Conservation (phyloP, 2,888 invertebrate genomes). For the Choreutis nemorana region DNA sequence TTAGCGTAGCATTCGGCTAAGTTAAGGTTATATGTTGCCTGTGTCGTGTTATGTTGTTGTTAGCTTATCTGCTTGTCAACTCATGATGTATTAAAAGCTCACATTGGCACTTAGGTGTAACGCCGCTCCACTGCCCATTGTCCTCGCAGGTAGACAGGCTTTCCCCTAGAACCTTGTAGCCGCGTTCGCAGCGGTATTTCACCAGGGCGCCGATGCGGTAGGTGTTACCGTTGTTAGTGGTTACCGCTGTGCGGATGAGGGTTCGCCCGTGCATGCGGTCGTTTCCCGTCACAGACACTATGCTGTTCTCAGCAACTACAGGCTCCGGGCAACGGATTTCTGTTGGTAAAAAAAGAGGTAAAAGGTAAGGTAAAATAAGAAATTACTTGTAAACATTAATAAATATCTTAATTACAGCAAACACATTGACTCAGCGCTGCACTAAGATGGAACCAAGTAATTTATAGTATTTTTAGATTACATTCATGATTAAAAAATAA, state of each 20-base stretch:
- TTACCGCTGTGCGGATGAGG: slow-evolving; percentile 76
- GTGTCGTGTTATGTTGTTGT: too few species aligned
- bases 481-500: too few species aligned
- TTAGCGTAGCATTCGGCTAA: too few species aligned
- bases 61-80: not conserved
- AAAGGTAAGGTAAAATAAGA: slow-evolving; percentile 1
- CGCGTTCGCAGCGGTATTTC: slow-evolving; percentile 89
- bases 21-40: too few species aligned
- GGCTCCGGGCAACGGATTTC: slow-evolving; percentile 91
- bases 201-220: slow-evolving; percentile 87
- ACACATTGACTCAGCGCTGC: too few species aligned
- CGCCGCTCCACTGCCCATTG: slow-evolving; percentile 85
- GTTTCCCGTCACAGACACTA: slow-evolving; percentile 88
- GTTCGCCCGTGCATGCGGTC: slow-evolving; percentile 90
- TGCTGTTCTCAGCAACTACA: slow-evolving; percentile 81
- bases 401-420: too few species aligned
- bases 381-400: too few species aligned
- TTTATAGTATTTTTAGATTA: too few species aligned
- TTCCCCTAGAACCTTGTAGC: slow-evolving; percentile 87
- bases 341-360: slow-evolving; percentile 28
- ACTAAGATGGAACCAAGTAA: too few species aligned
- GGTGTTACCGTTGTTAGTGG: slow-evolving; percentile 73
- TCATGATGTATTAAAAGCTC: slow-evolving; percentile 37
- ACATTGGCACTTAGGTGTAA: slow-evolving; percentile 86
- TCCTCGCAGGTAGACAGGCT: slow-evolving; percentile 87